Percentiles rank a stretch among this genome's conserved stretches.
These are phyloP conservation scores for Amblyjoppa fuscipennis DNA, from an alignment of 2,888 invertebrate genomes.

Conservation along the genomic window DNA sequence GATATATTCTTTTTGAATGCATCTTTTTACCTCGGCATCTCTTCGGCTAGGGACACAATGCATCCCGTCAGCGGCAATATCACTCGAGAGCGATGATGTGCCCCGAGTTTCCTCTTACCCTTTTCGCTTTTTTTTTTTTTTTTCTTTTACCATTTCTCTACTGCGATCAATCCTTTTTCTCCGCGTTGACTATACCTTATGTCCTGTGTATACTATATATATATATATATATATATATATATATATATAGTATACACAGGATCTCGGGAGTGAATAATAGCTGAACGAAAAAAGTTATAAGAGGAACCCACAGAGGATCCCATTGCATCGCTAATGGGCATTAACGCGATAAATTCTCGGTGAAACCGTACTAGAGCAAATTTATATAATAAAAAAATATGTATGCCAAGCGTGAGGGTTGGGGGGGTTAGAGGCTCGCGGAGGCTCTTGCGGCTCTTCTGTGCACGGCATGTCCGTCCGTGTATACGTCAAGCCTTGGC, in stretches of 20 bases:
- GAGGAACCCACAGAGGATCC: conserved; percentile 29
- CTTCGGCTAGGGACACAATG: conserved; percentile 72
- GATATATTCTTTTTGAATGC: conserved; percentile 31
- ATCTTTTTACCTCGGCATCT: conserved; percentile 21
- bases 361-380: conserved; percentile 80
- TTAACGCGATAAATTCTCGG: conserved; percentile 81
- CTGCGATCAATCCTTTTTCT: neutral
- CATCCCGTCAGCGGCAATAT: conserved; percentile 80
- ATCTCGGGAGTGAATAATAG: conserved; percentile 25
- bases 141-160: conserved; percentile 2
- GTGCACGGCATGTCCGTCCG: conserved; percentile 57
- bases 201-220: neutral
- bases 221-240: neutral
- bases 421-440: conserved; percentile 19
- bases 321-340: conserved; percentile 75
- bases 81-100: conserved; percentile 65
- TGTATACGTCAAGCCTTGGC: conserved; percentile 80
- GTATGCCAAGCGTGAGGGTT: conserved; percentile 76
- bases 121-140: neutral
- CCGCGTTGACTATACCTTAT: neutral
- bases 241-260: conserved; percentile 5
- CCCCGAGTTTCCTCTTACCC: conserved; percentile 9
- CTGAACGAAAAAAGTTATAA: conserved; percentile 19
- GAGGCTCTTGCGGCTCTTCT: conserved; percentile 51
- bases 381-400: conserved; percentile 84